Evolutionary conservation across 2,113 vertebrate genomes (phyloP).

Genomic region (Heterotis niloticus): DNA sequence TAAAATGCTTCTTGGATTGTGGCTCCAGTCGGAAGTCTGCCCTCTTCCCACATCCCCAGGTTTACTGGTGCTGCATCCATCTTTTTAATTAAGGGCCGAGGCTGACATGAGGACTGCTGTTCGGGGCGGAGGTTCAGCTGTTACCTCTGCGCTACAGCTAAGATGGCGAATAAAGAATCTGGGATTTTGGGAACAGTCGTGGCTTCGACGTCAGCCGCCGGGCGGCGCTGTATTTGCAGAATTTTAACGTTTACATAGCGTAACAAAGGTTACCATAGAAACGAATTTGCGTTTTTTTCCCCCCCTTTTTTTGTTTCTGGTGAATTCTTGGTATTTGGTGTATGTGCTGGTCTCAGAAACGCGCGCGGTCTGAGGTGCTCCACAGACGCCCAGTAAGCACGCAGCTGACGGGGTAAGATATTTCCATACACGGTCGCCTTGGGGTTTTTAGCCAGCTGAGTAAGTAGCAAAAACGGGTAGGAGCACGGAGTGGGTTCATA

Average conservation of each 20-base stretch:
- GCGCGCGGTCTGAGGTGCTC: not conserved
- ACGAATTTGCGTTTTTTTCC: slow-evolving; percentile 53
- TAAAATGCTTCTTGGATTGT: not conserved
- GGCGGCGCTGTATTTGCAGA: slow-evolving; percentile 36
- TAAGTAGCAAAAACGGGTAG: slow-evolving; percentile 34
- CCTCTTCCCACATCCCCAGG: too few relatives aligned
- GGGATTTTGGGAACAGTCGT: too few relatives aligned
- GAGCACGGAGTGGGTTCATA: not conserved
- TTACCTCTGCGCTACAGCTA: not conserved
- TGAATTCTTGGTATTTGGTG: not conserved
- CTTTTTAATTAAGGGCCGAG: not conserved
- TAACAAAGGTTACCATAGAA: slow-evolving; percentile 70
- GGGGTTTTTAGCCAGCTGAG: slow-evolving; percentile 19
- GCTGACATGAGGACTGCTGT: not conserved
- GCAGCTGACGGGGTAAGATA: not conserved
- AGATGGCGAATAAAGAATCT: not conserved
- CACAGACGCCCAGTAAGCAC: not conserved
- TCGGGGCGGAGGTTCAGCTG: not conserved
- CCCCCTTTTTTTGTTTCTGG: not conserved
- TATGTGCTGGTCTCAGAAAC: not conserved
- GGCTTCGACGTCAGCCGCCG: slow-evolving; percentile 24
- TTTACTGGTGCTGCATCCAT: not conserved
- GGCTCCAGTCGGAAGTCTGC: too few relatives aligned
- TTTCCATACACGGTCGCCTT: too few relatives aligned
- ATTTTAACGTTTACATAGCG: slow-evolving; percentile 26